A percentile compares a stretch with the other conserved stretches of the same genome.
Evolutionary conservation across 2,113 vertebrate species (phyloP).

Genomic region (Lichenostomus cassidix): DNA sequence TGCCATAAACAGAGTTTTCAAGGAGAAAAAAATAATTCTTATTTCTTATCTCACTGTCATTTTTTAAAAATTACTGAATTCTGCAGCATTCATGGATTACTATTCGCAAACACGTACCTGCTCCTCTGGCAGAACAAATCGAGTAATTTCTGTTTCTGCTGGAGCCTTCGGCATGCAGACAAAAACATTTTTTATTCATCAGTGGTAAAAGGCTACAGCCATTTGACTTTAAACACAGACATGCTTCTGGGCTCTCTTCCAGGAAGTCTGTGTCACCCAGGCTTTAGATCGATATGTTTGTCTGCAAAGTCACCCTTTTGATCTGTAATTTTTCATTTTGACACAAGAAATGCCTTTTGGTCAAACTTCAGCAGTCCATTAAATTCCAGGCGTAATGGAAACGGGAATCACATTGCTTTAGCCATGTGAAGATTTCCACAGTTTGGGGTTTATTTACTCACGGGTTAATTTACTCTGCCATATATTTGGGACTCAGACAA

Average conservation of each 20-base stretch:
- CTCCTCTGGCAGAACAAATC: conserved; percentile 3
- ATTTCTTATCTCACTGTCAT: not conserved
- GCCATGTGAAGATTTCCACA: conserved; percentile 20
- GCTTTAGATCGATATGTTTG: conserved; percentile 65
- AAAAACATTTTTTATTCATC: conserved; percentile 62
- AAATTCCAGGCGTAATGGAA: conserved; percentile 53
- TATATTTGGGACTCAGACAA: not conserved
- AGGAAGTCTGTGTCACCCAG: conserved; percentile 65
- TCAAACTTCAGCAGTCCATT: conserved; percentile 55
- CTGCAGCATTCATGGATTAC: not conserved
- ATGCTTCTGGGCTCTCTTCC: conserved; percentile 64
- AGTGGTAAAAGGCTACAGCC: conserved; percentile 58
- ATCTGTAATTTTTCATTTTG: conserved; percentile 66
- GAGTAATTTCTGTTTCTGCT: conserved; percentile 23
- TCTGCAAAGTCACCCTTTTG: conserved; percentile 69
- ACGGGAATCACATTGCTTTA: conserved; percentile 35
- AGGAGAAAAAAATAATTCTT: not conserved
- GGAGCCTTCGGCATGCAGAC: conserved; percentile 36
- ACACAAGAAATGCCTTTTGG: conserved; percentile 66
- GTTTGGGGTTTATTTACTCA: conserved; percentile 41
- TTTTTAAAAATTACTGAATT: not conserved
- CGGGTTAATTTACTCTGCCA: conserved; percentile 10
- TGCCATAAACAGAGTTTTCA: not conserved
- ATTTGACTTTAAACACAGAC: conserved; percentile 68
- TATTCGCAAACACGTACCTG: conserved; percentile 21